Base-by-base conservation (phyloP, 92 coral and sea anemone species). In the Heliopora coerulea region DNA sequence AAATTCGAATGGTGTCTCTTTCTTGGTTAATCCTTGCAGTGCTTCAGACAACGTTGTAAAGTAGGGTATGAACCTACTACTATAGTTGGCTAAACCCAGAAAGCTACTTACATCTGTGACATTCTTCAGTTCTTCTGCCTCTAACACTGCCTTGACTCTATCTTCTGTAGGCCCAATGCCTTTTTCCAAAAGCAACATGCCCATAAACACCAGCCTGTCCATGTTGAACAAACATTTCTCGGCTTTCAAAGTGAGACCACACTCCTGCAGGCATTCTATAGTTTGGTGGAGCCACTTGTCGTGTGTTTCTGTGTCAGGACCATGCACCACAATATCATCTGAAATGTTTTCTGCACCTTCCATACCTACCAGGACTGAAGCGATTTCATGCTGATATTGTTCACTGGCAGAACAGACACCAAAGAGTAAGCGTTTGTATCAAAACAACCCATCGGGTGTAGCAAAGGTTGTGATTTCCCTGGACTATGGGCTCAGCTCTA, bases 311-410 rank as follows among this genome's bases (percentile, higher is more conserved):
- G 3, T 34, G 40, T 65, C 34, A 13, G 29, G 39, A 26, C 78
- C 83, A 66, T 63, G 78, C n/a, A 82, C 80, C 3, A 82, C 70
- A 14, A 77, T 82, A 40, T 82, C 86, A 59, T 82, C 86, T 0
- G 68, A 63, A 33, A 73, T 19, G 57, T 73, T 59, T 30, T 64
- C 34, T 13, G 40, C 73, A 1, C 85, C 75, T 0, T 80, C 57
- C 28, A 80, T 13, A 8, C 61, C 81, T 13, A 37, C 65, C 9
- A 81, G 59, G 33, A 81, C 74, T 21, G 70, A 78, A 42, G 66
- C 84, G 48, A 83, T 69, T 1, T 64, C 59, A 58, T 79, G 70
- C 23, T 83, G 87, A 33, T 79, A 83, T 8, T 19, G 19, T 39
- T 83, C 84, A 7, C 84, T 79, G 8, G 82, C 81, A 32, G 74